Evolutionary conservation across 2,888 invertebrate species (phyloP).

Genomic region (Lampropteryx suffumata): DNA sequence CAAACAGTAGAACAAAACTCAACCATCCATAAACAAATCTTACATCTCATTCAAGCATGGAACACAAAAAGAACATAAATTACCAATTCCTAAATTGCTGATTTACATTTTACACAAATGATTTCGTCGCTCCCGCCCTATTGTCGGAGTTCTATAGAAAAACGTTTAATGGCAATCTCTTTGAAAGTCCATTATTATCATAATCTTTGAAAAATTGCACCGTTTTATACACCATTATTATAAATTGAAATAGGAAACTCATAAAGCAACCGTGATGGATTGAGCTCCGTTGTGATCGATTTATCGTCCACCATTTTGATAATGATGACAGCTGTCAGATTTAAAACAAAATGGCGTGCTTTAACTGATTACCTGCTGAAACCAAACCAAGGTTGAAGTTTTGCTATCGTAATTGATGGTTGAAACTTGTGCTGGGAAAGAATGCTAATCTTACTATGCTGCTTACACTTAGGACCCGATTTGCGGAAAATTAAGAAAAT

Average conservation of each 20-base stretch:
- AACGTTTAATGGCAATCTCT: slow-evolving; percentile 23
- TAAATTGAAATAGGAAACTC: slow-evolving; percentile 37
- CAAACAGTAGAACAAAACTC: too few relatives aligned
- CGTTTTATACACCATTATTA: slow-evolving; percentile 33
- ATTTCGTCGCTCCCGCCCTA: slow-evolving; percentile 23
- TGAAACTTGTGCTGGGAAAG: too few relatives aligned
- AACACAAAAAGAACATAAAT: slow-evolving; percentile 30
- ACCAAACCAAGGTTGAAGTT: slow-evolving; percentile 2
- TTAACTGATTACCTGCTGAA: slow-evolving; percentile 8
- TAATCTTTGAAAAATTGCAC: slow-evolving; percentile 36
- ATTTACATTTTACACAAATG: slow-evolving; percentile 27
- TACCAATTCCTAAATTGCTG: slow-evolving; percentile 30
- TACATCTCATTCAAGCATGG: slow-evolving; percentile 11
- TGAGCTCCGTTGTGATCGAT: slow-evolving; percentile 27
- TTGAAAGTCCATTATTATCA: slow-evolving; percentile 27
- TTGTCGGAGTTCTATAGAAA: slow-evolving; percentile 25
- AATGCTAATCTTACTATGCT: too few relatives aligned
- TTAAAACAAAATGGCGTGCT: slow-evolving; percentile 30
- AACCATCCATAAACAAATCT: neutral
- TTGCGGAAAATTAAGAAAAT: too few relatives aligned
- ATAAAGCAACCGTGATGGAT: slow-evolving; percentile 35
- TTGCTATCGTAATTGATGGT: slow-evolving; percentile 3
- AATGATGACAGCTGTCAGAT: slow-evolving; percentile 34
- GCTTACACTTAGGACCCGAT: too few relatives aligned
- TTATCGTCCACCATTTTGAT: slow-evolving; percentile 35